These are phyloP conservation scores for Danio jaintianensis DNA, from an alignment of 2,797 vertebrate genomes.

Conservation along the genomic window DNA sequence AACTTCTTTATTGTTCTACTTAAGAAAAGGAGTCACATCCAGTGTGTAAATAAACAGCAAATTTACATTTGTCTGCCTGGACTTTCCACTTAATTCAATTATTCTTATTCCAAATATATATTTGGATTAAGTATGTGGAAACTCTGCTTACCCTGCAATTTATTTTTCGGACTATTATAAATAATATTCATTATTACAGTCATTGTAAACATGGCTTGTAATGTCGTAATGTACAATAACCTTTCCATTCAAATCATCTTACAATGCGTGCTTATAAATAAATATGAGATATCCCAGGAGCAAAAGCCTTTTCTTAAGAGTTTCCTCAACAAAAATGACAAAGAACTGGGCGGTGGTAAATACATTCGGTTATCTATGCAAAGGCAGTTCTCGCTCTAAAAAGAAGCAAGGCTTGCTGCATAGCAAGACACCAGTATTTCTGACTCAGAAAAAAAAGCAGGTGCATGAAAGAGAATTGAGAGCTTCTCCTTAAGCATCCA, in stretches of 20 bases:
- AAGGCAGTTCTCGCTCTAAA: slow-evolving; percentile 64
- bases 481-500: slow-evolving; percentile 62
- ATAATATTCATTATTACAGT: neutral
- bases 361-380: slow-evolving; percentile 67
- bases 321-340: slow-evolving; percentile 65
- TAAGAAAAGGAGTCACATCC: neutral
- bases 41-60: neutral
- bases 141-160: neutral
- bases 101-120: neutral
- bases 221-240: neutral
- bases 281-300: neutral
- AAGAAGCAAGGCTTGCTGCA: slow-evolving; percentile 66
- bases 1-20: neutral
- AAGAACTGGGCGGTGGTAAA: slow-evolving; percentile 54
- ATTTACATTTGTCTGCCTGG: neutral
- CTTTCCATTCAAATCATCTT: neutral
- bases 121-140: neutral
- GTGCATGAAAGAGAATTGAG: slow-evolving; percentile 65
- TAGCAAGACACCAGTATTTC: slow-evolving; percentile 64
- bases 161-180: neutral
- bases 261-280: slow-evolving; percentile 13
- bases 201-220: neutral
- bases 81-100: neutral
- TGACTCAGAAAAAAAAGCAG: slow-evolving; percentile 50
- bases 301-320: slow-evolving; percentile 57